Conservation (phyloP, 1,140 invertebrate species). For the Drosophila pectinifera region DNA sequence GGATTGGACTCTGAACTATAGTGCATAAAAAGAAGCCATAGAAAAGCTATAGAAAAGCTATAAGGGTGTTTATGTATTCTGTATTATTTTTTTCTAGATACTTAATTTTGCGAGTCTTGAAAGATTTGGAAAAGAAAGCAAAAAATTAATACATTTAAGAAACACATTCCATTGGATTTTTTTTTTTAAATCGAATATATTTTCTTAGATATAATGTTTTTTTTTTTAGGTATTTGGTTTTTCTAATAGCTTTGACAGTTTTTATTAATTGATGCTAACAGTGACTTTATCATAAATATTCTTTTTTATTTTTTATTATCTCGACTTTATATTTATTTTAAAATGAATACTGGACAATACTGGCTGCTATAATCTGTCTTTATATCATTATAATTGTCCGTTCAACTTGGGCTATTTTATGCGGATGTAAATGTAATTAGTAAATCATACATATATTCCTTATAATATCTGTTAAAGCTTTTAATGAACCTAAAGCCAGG, state of each 20-base stretch:
- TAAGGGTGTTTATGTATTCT: not conserved
- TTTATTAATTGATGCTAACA: constrained; percentile 12
- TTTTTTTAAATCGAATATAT: not conserved
- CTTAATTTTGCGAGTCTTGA: not conserved
- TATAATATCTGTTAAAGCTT: too few relatives aligned
- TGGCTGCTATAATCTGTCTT: too few relatives aligned
- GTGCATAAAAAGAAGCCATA: not conserved
- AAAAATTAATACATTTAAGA: not conserved
- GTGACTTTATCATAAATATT: not conserved
- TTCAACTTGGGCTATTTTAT: too few relatives aligned
- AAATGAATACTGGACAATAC: not conserved
- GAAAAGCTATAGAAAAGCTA: constrained; percentile 8
- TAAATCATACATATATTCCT: too few relatives aligned
- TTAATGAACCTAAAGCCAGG: not conserved
- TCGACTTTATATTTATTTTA: too few relatives aligned
- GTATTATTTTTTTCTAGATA: not conserved
- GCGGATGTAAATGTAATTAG: too few relatives aligned
- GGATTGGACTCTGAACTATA: not conserved
- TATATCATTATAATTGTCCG: too few relatives aligned
- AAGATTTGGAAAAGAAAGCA: not conserved
- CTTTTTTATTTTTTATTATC: not conserved
- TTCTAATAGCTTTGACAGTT: not conserved
- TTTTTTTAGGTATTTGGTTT: too few relatives aligned
- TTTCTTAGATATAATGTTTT: not conserved
- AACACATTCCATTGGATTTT: not conserved